phyloP scores from a whole-genome alignment of 2,113 vertebrate genomes.

The Atlantisia rogersi region DNA sequence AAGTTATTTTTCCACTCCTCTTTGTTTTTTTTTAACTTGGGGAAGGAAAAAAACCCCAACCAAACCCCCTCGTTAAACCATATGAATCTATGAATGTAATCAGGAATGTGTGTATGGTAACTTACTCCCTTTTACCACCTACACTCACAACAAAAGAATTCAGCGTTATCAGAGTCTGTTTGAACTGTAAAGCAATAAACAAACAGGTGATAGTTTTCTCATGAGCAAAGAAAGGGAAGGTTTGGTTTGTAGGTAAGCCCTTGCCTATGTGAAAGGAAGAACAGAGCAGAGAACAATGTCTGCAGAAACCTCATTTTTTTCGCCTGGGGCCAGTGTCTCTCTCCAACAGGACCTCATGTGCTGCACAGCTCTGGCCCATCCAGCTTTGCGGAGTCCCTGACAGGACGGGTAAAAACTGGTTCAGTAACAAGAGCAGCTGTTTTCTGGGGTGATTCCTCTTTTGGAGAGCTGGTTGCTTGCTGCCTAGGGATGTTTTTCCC shows the following conservation, averaged over 20 bases:
- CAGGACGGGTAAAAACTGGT: not conserved
- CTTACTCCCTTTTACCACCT: slow-evolving; percentile 20
- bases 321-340: not conserved
- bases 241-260: slow-evolving; percentile 36
- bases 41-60: not conserved
- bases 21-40: not conserved
- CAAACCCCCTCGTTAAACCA: not conserved
- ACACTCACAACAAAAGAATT: slow-evolving; percentile 56
- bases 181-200: slow-evolving; percentile 69
- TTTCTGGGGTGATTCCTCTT: not conserved
- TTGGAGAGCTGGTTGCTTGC: not conserved
- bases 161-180: slow-evolving; percentile 58
- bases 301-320: not conserved
- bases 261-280: slow-evolving; percentile 19
- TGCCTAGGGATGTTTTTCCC: not conserved
- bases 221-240: slow-evolving; percentile 1
- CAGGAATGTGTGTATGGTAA: not conserved
- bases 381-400: not conserved
- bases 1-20: not conserved
- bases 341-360: not conserved
- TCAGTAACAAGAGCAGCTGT: not conserved
- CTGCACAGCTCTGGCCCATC: fast-evolving
- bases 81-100: slow-evolving; percentile 2
- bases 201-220: slow-evolving; percentile 66
- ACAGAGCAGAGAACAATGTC: not conserved